Conservation (phyloP, 2,888 invertebrate genomes). For the Andrena flavipes region DNA sequence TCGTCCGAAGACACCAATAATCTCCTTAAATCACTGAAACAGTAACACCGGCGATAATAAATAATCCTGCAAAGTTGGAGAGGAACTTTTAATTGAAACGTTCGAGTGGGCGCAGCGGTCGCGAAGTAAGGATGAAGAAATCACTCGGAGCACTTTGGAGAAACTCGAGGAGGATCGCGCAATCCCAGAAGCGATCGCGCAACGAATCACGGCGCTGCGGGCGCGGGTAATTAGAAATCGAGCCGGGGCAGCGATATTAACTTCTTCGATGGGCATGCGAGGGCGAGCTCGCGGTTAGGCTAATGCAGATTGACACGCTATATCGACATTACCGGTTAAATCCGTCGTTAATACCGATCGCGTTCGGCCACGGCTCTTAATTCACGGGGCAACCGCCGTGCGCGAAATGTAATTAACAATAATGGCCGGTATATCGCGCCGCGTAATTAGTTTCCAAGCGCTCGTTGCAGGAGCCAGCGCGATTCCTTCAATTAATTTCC, state of each 20-base stretch:
- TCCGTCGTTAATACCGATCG: constrained; percentile 64
- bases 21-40: not conserved
- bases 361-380: constrained; percentile 42
- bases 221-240: constrained; percentile 59
- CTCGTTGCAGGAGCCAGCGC: constrained; percentile 23
- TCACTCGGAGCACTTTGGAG: constrained; percentile 30
- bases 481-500: constrained; percentile 47
- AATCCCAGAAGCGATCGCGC: not conserved
- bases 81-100: constrained; percentile 32
- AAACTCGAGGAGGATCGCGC: constrained; percentile 2
- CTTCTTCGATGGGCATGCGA: constrained; percentile 50
- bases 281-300: constrained; percentile 38
- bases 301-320: constrained; percentile 73
- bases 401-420: constrained; percentile 68
- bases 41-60: not conserved
- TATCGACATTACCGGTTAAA: constrained; percentile 65
- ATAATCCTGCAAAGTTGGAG: not conserved
- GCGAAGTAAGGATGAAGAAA: constrained; percentile 38
- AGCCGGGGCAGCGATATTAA: constrained; percentile 53
- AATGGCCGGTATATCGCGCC: constrained; percentile 53
- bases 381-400: constrained; percentile 34
- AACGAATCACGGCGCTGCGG: not conserved
- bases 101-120: not conserved
- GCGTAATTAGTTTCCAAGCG: constrained; percentile 61
- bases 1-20: not conserved